Evolutionary conservation across 2,797 vertebrate genomes (phyloP).

Genomic region (Sebastes hubbsi): DNA sequence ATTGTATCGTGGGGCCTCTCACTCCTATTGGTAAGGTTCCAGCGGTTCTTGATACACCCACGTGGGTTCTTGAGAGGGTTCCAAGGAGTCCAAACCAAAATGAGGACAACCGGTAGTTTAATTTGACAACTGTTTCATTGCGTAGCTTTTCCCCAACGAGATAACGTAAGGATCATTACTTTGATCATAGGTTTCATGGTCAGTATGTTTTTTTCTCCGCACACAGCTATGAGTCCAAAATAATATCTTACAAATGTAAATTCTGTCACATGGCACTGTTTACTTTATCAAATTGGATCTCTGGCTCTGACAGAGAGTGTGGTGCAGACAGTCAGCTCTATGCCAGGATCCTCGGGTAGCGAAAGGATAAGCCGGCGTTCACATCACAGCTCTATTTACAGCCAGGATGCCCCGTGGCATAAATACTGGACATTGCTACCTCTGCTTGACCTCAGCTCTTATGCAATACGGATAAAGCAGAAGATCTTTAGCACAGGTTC

Average conservation of each 20-base stretch:
- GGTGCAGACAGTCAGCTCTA: background rate
- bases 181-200: background rate
- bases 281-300: background rate
- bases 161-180: background rate
- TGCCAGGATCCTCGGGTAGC: background rate
- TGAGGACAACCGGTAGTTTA: background rate
- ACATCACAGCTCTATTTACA: slow-evolving; percentile 37
- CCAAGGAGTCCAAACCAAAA: background rate
- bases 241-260: background rate
- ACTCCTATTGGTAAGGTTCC: too few relatives aligned
- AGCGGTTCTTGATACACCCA: background rate
- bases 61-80: background rate
- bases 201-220: background rate
- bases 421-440: slow-evolving; percentile 20
- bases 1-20: too few relatives aligned
- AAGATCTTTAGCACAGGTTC: background rate
- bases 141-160: background rate
- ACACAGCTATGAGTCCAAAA: background rate
- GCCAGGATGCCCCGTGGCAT: slow-evolving; percentile 3
- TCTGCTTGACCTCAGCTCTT: slow-evolving; percentile 26
- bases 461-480: slow-evolving; percentile 22
- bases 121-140: background rate
- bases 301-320: background rate
- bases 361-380: slow-evolving; percentile 20
- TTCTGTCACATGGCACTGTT: background rate